Conservation (phyloP, 2,113 vertebrate genomes). For the Microcebus jonahi region DNA sequence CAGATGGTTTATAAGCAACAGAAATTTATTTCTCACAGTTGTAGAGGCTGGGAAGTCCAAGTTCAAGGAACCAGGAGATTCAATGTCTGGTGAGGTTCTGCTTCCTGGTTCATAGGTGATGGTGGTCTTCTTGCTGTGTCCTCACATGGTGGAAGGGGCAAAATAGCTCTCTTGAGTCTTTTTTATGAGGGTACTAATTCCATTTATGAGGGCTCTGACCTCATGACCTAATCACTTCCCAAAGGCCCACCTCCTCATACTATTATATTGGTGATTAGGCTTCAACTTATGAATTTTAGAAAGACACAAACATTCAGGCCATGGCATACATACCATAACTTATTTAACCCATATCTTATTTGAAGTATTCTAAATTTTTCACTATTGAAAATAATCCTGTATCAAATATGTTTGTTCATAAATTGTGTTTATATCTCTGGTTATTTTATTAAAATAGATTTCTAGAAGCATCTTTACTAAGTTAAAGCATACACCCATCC, state of each 20-base stretch:
- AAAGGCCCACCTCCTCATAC: background rate
- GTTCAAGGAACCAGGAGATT: background rate
- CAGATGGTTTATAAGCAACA: background rate
- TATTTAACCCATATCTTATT: background rate
- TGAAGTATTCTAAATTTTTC: background rate
- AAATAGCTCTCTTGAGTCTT: accelerated
- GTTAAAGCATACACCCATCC: background rate
- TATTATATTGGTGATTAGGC: background rate
- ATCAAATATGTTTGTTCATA: background rate
- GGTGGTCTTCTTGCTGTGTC: background rate
- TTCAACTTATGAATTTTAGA: background rate
- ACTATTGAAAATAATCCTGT: background rate
- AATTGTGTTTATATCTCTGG: background rate
- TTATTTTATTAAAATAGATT: slow-evolving; percentile 31
- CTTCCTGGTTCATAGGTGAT: background rate
- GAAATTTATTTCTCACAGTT: background rate
- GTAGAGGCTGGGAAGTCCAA: background rate
- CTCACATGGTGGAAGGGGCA: background rate
- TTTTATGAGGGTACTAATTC: background rate
- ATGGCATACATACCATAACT: background rate
- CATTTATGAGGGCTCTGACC: background rate
- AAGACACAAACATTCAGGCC: background rate
- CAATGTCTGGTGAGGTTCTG: background rate
- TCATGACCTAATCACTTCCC: background rate
- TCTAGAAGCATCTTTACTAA: background rate